Percentiles rank a stretch among this genome's conserved stretches.
Evolutionary conservation across 2,113 vertebrate genomes (phyloP).

Genomic region (Dipodomys stephensi): DNA sequence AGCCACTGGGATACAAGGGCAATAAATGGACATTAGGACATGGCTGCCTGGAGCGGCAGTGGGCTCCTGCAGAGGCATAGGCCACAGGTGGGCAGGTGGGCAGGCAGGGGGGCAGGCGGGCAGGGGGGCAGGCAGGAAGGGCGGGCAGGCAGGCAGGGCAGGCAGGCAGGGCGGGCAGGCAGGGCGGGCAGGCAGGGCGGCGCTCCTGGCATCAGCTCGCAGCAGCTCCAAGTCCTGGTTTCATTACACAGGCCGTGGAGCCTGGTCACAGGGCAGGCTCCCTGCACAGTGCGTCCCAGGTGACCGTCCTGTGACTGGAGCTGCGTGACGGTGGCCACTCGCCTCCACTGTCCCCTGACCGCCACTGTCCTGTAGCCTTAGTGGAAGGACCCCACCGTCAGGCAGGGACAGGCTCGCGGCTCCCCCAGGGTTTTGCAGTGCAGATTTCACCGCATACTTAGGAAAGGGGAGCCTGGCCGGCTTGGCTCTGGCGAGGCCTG

Average conservation of each 20-base stretch:
- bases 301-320: too few relatives aligned
- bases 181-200: neutral
- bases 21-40: neutral
- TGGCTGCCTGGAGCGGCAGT: neutral
- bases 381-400: neutral
- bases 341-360: too few relatives aligned
- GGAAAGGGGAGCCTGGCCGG: neutral
- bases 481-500: too few relatives aligned
- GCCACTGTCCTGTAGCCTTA: too few relatives aligned
- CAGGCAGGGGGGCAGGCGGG: neutral
- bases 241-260: neutral
- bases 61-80: fast-evolving
- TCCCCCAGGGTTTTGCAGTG: neutral
- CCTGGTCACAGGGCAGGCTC: neutral
- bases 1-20: neutral
- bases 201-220: neutral
- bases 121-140: neutral
- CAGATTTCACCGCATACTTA: neutral
- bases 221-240: neutral
- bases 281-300: too few relatives aligned
- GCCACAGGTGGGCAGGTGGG: too few relatives aligned
- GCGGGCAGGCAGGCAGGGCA: neutral
- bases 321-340: too few relatives aligned
- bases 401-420: neutral
- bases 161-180: neutral